Evolutionary conservation across 2,888 invertebrate species (phyloP).

Genomic region (Frankliniella fusca): DNA sequence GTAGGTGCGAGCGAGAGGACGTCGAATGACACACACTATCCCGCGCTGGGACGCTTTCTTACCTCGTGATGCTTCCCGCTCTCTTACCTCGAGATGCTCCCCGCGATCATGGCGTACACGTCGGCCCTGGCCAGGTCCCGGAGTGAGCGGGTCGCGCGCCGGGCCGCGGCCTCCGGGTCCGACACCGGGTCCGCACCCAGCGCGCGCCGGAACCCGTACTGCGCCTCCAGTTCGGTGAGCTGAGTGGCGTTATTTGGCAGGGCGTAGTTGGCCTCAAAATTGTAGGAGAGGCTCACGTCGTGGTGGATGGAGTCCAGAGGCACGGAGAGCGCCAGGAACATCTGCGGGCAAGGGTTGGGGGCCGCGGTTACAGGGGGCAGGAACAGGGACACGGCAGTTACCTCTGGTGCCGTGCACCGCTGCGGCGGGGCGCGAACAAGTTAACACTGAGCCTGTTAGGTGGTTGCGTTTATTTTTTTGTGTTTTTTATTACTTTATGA

Average conservation of each 20-base stretch:
- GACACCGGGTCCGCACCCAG: neutral
- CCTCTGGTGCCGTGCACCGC: no score
- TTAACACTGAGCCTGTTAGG: no score
- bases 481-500: neutral
- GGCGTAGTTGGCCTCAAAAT: constrained; percentile 53
- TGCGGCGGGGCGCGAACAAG: no score
- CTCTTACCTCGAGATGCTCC: neutral
- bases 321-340: constrained; percentile 50
- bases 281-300: constrained; percentile 51
- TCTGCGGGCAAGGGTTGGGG: constrained; percentile 42
- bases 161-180: constrained; percentile 39
- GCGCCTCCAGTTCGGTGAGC: constrained; percentile 42
- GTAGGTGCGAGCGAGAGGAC: no score
- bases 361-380: neutral
- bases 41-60: no score
- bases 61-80: neutral
- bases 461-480: neutral
- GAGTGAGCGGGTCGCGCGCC: constrained; percentile 46
- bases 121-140: constrained; percentile 54
- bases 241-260: constrained; percentile 47
- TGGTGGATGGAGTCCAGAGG: constrained; percentile 47
- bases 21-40: no score
- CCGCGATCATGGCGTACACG: constrained; percentile 50
- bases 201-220: neutral
- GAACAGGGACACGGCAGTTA: no score